Conservation (phyloP, 35 echinoderm and acorn worm species). For the Heliocidaris erythrogramma region DNA sequence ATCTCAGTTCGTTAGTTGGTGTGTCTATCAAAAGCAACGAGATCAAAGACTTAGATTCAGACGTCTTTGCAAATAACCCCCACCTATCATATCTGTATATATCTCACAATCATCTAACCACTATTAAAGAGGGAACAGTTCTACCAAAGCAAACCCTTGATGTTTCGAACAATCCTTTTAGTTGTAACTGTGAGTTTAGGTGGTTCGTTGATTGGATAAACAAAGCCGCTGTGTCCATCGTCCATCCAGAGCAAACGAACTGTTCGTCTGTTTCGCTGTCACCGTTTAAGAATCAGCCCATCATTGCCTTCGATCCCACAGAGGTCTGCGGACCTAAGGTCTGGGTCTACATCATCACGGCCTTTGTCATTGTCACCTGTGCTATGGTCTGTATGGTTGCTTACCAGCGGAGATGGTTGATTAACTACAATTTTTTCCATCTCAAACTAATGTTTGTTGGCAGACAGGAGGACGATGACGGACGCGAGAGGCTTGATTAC, state of each 20-base stretch:
- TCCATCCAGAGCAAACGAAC: neutral
- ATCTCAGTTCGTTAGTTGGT: neutral
- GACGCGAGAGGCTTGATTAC: conserved; percentile 15
- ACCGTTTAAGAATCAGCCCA: neutral
- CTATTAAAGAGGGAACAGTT: conserved; percentile 5
- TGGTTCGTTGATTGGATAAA: neutral
- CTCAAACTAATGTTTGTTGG: neutral
- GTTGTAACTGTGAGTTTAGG: conserved; percentile 19
- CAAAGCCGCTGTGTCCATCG: neutral
- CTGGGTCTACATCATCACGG: neutral
- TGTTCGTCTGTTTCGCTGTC: neutral
- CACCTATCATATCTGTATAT: neutral
- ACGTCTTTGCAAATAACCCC: neutral
- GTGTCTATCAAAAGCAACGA: neutral
- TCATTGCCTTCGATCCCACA: neutral
- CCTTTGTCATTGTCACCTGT: conserved; percentile 5
- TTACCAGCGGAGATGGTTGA: neutral
- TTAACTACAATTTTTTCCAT: neutral
- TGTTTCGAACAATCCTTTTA: conserved; percentile 34
- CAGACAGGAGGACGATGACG: neutral
- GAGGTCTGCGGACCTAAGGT: conserved; percentile 30
- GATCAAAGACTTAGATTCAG: neutral
- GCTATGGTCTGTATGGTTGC: neutral
- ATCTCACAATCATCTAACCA: neutral
- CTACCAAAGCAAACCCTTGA: neutral